phyloP scores from a whole-genome alignment of 2,113 vertebrate genomes.

The Pachycephala philippinensis region DNA sequence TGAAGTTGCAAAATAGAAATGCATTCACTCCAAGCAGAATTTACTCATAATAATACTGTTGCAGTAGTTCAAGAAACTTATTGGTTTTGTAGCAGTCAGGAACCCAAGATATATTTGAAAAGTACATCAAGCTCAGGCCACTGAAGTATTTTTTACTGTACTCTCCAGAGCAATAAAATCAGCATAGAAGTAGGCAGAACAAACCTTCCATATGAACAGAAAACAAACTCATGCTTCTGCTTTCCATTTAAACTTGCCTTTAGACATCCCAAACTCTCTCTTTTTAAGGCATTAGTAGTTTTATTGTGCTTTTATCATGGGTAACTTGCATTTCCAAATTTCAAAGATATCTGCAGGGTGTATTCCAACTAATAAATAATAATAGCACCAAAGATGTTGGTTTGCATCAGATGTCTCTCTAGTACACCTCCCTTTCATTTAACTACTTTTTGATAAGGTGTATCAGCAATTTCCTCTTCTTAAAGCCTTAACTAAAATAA shows the following conservation, averaged over 20 bases:
- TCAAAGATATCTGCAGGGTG: neutral
- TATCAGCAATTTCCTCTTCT: neutral
- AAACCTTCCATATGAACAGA: neutral
- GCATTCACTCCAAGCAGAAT: neutral
- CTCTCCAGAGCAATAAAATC: neutral
- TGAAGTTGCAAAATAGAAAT: neutral
- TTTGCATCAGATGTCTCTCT: neutral
- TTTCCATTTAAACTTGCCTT: neutral
- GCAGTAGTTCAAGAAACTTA: neutral
- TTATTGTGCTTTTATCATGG: neutral
- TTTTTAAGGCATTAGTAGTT: neutral
- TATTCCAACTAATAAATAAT: neutral
- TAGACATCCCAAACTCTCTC: neutral
- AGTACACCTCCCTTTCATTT: neutral
- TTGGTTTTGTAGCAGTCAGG: neutral
- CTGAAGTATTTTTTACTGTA: neutral
- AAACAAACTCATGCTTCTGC: neutral
- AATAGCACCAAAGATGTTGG: neutral
- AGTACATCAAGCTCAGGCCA: neutral
- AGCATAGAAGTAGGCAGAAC: neutral
- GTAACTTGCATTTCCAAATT: neutral
- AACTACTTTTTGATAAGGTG: neutral
- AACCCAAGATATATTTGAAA: neutral
- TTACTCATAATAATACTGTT: neutral
- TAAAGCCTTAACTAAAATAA: neutral